Base-by-base conservation (phyloP, 1,140 invertebrate species). In the Marisa cornuarietis region DNA sequence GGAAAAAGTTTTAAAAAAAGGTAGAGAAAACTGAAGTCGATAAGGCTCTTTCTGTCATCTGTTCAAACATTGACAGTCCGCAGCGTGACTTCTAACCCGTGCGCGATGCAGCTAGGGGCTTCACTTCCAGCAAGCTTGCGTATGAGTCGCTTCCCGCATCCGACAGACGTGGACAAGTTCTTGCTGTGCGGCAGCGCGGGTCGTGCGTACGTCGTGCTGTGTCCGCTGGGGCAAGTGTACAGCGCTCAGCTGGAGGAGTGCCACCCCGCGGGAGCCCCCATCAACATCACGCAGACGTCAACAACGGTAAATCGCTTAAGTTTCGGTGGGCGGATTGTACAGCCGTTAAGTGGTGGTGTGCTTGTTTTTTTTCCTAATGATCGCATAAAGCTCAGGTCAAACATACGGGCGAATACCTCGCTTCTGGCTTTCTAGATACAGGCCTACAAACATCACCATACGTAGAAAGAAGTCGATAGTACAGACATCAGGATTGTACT, bases 121-220 rank as follows among this genome's bases (percentile, higher is more conserved):
- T n/a, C n/a, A n/a, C n/a, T 76, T 26, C 74, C 74, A 31, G 74
- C 52, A 52, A 16, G 20, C n/a, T n/a, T 71, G 6, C 74, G 26
- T 22, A 26, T 80, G 11, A 20, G 54, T 24, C 16, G 79, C 20
- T 80, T 80, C 73, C 83, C 85, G n/a, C 83, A 86, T 71, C 85
- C 84, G 9, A 81, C 78, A 11, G 85, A 86, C 71, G 73, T n/a
- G 31, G 79, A 81, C 52, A 86, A 86, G 71, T 86, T 85, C 52
- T 79, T 86, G 73, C 81, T 85, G 54, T 86, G 85, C 73, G 85
- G 85, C 71, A n/a, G 78, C 14, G 68, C 78, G 4, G 83, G 83
- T 2, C 76, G 78, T 49, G 82, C 83, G 69, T 85, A 84, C 75
- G 80, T 86, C 26, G 81, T 85, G 4, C 80, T 83, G 31, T 86